Percentiles rank a stretch among this genome's conserved stretches.
Conservation (phyloP, 2,888 invertebrate species). For the Zeuzera pyrina region DNA sequence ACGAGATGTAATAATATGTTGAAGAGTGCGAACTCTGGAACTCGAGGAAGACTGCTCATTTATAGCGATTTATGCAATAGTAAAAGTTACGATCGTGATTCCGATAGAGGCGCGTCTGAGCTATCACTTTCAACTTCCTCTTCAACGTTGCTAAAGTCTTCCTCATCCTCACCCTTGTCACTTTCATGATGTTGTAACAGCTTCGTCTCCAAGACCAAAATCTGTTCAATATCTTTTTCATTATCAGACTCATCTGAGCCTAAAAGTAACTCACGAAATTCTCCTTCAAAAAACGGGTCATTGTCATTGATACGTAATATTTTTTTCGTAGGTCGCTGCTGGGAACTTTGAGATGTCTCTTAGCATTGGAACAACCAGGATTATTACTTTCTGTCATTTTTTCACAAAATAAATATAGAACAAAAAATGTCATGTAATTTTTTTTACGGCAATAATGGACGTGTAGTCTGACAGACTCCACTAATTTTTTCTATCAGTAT, state of each 20-base stretch:
- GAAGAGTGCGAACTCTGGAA: constrained; percentile 5
- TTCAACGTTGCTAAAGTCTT: constrained; percentile 7
- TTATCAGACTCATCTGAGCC: constrained; percentile 15
- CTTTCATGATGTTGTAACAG: constrained; percentile 12
- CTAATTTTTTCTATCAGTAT: no score
- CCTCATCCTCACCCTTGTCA: constrained; percentile 13
- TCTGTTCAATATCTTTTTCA: constrained; percentile 12
- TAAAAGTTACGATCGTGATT: constrained; percentile 10
- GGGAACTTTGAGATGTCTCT: no score
- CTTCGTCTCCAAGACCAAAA: constrained; percentile 13
- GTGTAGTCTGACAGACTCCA: no score
- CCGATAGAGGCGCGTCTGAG: constrained; percentile 11
- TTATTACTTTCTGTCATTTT: constrained; percentile 8
- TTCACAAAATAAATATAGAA: constrained; percentile 6
- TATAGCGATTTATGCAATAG: constrained; percentile 8
- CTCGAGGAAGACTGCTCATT: background rate
- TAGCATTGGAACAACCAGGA: no score
- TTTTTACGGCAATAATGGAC: no score
- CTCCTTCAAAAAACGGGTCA: constrained; percentile 11
- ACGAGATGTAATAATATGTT: no score
- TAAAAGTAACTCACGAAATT: constrained; percentile 11
- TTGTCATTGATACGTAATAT: constrained; percentile 9
- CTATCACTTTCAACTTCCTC: constrained; percentile 11
- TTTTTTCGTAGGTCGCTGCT: constrained; percentile 9
- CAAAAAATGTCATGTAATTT: no score